Base-by-base conservation (phyloP, 2,797 vertebrate species). In the Enoplosus armatus region DNA sequence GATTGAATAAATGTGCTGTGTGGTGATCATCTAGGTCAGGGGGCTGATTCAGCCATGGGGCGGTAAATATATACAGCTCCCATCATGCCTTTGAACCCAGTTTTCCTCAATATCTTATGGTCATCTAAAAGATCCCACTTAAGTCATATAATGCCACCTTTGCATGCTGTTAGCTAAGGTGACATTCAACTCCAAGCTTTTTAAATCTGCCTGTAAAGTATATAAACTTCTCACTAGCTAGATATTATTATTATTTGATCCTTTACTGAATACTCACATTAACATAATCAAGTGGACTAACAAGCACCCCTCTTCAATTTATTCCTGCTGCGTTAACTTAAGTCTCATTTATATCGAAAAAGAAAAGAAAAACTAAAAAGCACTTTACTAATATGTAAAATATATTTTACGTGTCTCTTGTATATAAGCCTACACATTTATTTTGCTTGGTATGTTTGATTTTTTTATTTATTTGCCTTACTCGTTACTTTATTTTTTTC, bases 261-360 rank as follows among this genome's bases (percentile, higher is more conserved):
- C 0, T 53, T 29, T n/a, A 31, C 4, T 3, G 2, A 41, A 0
- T 26, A 20, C 24, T 18, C 41, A 1, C 4, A 14, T 1, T 50
- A 1, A 27, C 0, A 54, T 22, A 39, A 29, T 3, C 12, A 22
- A 68, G 16, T 54, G 4, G 9, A 14, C 18, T 10, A 5, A 50
- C 5, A 37, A 20, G 3, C 1, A 0, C 1, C 12, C 62, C 20
- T n/a, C 5, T 20, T 54, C n/a, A 22, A 20, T 41, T 54, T 2
- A 39, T 8, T 33, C 14, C 5, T 11, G 18, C 18, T 14, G 0
- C 5, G 29, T 5, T 27, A 12, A 35, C 39, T 29, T 58, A 3
- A 1, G 1, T 24, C 20, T 51, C 45, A 18, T 26, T 24, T 6
- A 15, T 37, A 0, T 37, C 0, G 15, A 15, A 20, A 61, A n/a